Base-by-base conservation (phyloP, 30 jellyfish, hydroid and myxozoan genomes). In the Aurelia aurita region DNA sequence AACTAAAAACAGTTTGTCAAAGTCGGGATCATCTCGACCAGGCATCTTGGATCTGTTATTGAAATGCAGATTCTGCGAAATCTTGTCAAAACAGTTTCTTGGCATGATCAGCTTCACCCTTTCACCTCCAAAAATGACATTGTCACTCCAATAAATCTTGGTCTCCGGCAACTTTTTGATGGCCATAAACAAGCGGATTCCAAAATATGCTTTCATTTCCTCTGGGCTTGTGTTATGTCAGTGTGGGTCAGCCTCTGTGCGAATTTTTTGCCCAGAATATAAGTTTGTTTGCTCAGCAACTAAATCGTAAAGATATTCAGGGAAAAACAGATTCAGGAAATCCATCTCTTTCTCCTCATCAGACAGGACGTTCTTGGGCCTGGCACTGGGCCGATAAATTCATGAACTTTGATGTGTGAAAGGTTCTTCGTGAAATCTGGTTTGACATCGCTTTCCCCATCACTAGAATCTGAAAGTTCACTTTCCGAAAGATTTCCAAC, bases 31-130 rank as follows among this genome's bases (percentile, higher is more conserved):
- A 22, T 21, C 72, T 22, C 35, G 29, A 60, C 72, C 72, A 2
- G 72, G 72, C 72, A 60, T 60, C 72, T 60, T 60, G 18, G 72
- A 32, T 60, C 72, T 16, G 18, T 60, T 45, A 60, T 60, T 60
- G 7, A n/a, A 44, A 60, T 60, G 72, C 72, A 60, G 6, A n/a
- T 60, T 9, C 47, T 60, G 34, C 6, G 34, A 22, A 6, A 60
- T 60, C 32, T 60, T 60, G 29, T 60, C 72, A 60, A 60, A 22
- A 32, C 72, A 12, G 27, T 60, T 60, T 45, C 72, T 60, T 60
- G 72, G 46, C 72, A 60, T 60, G 25, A 57, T 57, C 29, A 22
- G 29, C 35, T 60, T 60, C 5, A 15, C 18, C n/a, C 29, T 22
- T 6, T 22, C 29, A 6, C 72, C 72, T 60, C 72, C 72, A 60